phyloP scores from a whole-genome alignment of 2,113 vertebrate genomes.

The Isurus oxyrinchus region DNA sequence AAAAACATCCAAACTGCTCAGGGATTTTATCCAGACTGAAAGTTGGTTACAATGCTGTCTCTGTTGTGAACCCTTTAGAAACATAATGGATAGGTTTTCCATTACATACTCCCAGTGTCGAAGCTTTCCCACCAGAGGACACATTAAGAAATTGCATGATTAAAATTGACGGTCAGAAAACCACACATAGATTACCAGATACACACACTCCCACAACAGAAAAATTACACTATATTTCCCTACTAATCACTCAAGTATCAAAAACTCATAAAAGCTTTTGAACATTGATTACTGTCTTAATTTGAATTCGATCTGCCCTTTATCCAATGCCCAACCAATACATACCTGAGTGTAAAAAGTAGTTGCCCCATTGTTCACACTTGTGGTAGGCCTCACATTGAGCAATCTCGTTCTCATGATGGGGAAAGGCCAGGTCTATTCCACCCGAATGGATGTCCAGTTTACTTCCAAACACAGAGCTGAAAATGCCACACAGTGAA shows the following conservation, averaged over 20 bases:
- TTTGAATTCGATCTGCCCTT: background rate
- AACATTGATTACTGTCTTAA: background rate
- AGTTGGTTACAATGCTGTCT: background rate
- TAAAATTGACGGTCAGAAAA: background rate
- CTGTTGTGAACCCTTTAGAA: background rate
- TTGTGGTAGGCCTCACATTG: conserved; percentile 87
- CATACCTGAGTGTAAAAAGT: conserved; percentile 90
- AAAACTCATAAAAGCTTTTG: background rate
- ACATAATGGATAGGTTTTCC: background rate
- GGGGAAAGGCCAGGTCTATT: conserved; percentile 87
- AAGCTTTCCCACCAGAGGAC: background rate
- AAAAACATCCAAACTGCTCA: background rate
- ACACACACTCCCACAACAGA: background rate
- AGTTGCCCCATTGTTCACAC: conserved; percentile 86
- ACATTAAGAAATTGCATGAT: background rate
- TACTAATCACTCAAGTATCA: background rate
- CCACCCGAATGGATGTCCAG: conserved; percentile 91
- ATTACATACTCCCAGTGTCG: background rate
- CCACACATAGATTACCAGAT: background rate
- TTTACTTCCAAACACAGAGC: conserved; percentile 79
- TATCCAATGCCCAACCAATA: conserved; percentile 24
- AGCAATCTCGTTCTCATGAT: conserved; percentile 93
- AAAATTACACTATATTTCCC: background rate
- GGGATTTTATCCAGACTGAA: background rate
- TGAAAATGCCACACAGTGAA: conserved; percentile 46